Evolutionary conservation across 2,113 vertebrate genomes (phyloP).

Genomic region (Gymnorhina tibicen): DNA sequence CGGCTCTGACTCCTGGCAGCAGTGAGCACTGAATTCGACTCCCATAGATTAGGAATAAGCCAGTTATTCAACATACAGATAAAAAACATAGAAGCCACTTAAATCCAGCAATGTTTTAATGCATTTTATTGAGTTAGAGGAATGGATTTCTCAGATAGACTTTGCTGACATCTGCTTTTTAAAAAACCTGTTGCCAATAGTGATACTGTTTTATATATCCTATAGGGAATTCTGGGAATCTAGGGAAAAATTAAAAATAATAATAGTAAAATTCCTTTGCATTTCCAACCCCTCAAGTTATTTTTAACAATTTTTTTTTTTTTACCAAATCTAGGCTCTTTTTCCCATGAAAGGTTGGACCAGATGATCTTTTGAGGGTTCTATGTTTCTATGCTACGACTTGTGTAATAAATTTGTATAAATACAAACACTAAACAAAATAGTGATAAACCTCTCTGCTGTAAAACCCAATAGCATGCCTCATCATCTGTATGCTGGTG

Average conservation of each 20-base stretch:
- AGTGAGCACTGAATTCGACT: not conserved
- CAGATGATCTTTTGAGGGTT: accelerated
- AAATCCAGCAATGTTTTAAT: not conserved
- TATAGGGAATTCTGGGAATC: not conserved
- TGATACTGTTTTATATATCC: not conserved
- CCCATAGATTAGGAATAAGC: not conserved
- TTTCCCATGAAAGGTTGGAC: not conserved
- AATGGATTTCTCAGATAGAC: not conserved
- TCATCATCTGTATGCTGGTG: not conserved
- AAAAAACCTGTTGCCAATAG: not conserved
- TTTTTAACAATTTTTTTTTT: not conserved
- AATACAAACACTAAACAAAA: not conserved
- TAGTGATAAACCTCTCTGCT: not conserved
- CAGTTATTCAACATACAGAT: not conserved
- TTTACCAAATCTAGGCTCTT: not conserved
- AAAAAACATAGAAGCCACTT: not conserved
- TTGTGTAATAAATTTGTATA: not conserved
- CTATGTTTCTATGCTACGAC: not conserved
- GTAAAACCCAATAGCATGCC: not conserved
- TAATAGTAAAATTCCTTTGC: not conserved
- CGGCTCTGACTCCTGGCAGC: not conserved
- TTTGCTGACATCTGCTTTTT: not conserved
- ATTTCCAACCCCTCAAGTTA: not conserved
- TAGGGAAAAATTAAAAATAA: not conserved
- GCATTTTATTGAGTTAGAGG: not conserved